These are phyloP conservation scores for Clusia tigrina DNA, from an alignment of 2,888 invertebrate genomes.

Conservation along the genomic window DNA sequence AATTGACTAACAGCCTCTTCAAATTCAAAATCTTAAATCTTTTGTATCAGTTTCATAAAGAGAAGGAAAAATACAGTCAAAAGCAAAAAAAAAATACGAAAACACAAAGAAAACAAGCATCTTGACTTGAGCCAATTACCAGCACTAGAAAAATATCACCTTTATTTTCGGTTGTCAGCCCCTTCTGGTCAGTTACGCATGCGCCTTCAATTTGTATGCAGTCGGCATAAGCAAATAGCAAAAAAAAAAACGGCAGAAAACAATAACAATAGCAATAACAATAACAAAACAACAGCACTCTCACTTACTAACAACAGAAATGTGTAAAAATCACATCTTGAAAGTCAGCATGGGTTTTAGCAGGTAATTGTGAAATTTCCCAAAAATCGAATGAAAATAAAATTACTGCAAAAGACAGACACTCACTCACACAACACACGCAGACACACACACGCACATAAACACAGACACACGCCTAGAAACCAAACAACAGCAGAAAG, in stretches of 20 bases:
- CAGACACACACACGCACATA: conserved; percentile 36
- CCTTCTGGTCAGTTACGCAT: conserved; percentile 43
- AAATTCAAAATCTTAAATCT: neutral
- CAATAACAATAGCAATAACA: conserved; percentile 14
- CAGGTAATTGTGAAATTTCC: conserved; percentile 51
- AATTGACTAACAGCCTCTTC: conserved; percentile 8
- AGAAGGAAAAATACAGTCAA: neutral
- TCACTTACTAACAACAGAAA: conserved; percentile 14
- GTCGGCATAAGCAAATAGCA: too few species aligned
- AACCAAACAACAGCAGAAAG: conserved; percentile 11
- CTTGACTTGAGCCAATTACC: conserved; percentile 55
- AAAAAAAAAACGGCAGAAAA: too few species aligned
- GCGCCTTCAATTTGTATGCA: conserved; percentile 36
- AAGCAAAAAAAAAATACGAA: neutral
- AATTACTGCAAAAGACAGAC: conserved; percentile 40
- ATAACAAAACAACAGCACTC: neutral
- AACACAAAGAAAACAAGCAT: conserved; percentile 39
- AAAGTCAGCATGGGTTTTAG: conserved; percentile 39
- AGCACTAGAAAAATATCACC: conserved; percentile 52
- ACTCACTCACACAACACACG: conserved; percentile 27
- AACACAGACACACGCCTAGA: conserved; percentile 12
- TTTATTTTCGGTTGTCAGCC: conserved; percentile 39
- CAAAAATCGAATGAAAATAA: conserved; percentile 36
- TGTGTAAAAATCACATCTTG: conserved; percentile 43
- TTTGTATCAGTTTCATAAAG: neutral